phyloP scores from a whole-genome alignment of 2,797 vertebrate genomes.

The Eleutherodactylus coqui region DNA sequence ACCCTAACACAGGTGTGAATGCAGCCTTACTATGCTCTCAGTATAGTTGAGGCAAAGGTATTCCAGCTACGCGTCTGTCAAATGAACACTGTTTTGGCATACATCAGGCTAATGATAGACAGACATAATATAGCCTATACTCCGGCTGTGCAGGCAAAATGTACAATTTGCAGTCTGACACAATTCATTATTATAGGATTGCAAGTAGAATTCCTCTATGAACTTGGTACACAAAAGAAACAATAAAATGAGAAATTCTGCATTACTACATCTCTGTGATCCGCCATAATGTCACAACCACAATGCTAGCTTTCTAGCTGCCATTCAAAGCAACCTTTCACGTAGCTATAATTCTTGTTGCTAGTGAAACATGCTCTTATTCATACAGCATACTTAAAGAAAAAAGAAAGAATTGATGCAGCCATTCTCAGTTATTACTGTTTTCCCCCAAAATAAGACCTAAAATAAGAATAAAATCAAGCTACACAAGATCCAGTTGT shows the following conservation, averaged over 20 bases:
- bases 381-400: neutral
- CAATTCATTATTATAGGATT: neutral
- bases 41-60: no score
- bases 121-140: no score
- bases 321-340: neutral
- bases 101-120: no score
- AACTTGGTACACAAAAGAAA: neutral
- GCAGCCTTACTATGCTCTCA: no score
- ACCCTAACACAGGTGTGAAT: no score
- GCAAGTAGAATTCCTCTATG: neutral
- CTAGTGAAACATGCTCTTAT: neutral
- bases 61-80: no score
- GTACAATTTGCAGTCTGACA: no score
- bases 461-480: no score
- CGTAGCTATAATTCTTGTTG: neutral
- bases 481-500: no score
- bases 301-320: neutral
- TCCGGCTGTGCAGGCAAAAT: no score
- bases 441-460: no score
- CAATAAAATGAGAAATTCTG: neutral
- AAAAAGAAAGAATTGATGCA: neutral
- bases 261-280: neutral
- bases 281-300: neutral
- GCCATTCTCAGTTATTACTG: neutral
- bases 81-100: no score